Base-by-base conservation (phyloP, 2,888 invertebrate genomes). In the Plagodis pulveraria region DNA sequence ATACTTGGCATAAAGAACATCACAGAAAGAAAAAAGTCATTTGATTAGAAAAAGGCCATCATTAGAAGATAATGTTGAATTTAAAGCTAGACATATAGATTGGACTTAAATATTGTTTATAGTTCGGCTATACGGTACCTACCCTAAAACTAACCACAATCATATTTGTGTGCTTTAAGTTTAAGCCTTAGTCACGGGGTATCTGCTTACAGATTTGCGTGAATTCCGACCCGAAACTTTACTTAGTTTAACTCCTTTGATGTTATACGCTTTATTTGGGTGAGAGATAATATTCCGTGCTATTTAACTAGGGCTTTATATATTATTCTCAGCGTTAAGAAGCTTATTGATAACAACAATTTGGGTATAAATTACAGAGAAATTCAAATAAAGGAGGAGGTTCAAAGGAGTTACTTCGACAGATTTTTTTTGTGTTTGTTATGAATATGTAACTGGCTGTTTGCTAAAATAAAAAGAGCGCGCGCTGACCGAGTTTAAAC, bases 231-330 rank as follows among this genome's bases (percentile, higher is more conserved):
- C 47, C 46, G 33, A 51, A 57, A 62, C 50, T 60, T 49, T 55
- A 46, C 58, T 65, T 63, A 67, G 65, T 67, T 65, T 62, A 63
- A 58, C 65, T 67, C 65, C 67, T 65, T 63, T 65, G 58, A 62
- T 61, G 61, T 52, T 58, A 56, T 22, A 58, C 65, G 50, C 66
- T 62, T 66, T 66, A 65, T 66, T 66, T 63, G 66, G 62, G 65
- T 62, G 62, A 47, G 46, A 63, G 67, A 65, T 67, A 67, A 66
- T 67, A 67, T 58, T 58, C 52, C 59, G 47, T 56, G 47, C 46
- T 47, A 51, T 57, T 42, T 57, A 57, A 57, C 51, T 51, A 43
- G 42, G 33, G 51, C 36, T 12, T 46, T 12, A 51, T 51, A 46
- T 51, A 36, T 42, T 32, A 43, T 51, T 33, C 22, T 22, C 22